Conservation (phyloP, 2,888 invertebrate genomes). For the Patella ulyssiponensis region DNA sequence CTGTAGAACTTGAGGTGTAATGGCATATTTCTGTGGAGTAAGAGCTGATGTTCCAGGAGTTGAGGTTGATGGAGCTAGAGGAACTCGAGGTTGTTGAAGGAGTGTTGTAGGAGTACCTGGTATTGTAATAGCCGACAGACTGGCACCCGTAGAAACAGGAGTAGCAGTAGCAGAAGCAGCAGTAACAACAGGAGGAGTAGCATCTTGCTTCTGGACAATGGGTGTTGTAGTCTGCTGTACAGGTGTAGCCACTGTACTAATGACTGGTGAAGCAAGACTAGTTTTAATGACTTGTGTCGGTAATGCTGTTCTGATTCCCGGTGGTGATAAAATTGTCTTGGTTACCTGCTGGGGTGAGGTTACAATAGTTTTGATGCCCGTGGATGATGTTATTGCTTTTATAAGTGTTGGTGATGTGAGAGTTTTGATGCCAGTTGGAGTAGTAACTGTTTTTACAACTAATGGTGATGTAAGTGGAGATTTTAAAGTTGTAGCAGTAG, state of each 20-base stretch:
- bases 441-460: constrained; percentile 13
- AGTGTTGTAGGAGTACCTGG: constrained; percentile 16
- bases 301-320: constrained; percentile 37
- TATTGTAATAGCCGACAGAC: constrained; percentile 22
- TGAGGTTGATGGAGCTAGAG: constrained; percentile 23
- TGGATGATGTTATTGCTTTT: constrained; percentile 10
- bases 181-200: constrained; percentile 29
- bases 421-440: constrained; percentile 29
- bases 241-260: constrained; percentile 49
- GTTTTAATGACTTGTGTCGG: constrained; percentile 68
- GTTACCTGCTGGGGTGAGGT: constrained; percentile 9
- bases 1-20: constrained; percentile 93
- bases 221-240: constrained; percentile 27
- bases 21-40: constrained; percentile 79
- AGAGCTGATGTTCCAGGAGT: constrained; percentile 40
- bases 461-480: constrained; percentile 1
- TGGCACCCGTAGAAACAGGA: constrained; percentile 31
- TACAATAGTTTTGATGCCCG: constrained; percentile 15
- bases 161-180: constrained; percentile 23
- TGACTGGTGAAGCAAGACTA: constrained; percentile 43
- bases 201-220: constrained; percentile 27
- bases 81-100: constrained; percentile 4
- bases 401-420: constrained; percentile 15
- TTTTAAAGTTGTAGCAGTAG: constrained; percentile 12
- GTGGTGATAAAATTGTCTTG: constrained; percentile 11